Conservation (phyloP, 2,797 vertebrate genomes). For the Cephalopachus bancanus region DNA sequence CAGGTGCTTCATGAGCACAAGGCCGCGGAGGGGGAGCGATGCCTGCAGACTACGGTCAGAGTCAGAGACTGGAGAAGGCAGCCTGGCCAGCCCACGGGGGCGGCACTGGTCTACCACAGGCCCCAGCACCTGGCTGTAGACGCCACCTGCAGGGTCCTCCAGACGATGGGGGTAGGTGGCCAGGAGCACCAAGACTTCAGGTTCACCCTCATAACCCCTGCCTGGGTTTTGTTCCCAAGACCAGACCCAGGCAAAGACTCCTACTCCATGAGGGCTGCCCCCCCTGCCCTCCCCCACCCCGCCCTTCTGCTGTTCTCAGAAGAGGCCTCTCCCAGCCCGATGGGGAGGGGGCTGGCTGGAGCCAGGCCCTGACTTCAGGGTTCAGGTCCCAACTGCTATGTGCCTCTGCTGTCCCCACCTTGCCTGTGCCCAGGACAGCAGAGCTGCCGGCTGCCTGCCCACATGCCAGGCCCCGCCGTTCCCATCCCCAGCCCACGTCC, state of each 20-base stretch:
- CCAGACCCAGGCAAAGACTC: rapidly evolving
- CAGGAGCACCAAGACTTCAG: neutral
- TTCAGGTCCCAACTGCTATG: too few relatives aligned
- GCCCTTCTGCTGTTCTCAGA: neutral
- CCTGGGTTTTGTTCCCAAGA: neutral
- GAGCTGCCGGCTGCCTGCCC: neutral
- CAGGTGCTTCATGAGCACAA: too few relatives aligned
- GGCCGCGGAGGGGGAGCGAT: too few relatives aligned
- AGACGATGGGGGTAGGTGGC: neutral
- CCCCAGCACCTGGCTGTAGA: neutral
- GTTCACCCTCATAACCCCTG: too few relatives aligned
- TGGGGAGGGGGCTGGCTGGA: neutral
- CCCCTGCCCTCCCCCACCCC: neutral
- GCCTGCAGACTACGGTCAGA: neutral
- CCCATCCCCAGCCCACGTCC: neutral
- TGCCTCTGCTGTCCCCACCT: neutral
- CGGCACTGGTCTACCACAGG: neutral
- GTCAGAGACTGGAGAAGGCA: too few relatives aligned
- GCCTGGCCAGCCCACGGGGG: rapidly evolving
- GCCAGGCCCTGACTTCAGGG: neutral
- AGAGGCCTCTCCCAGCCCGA: neutral
- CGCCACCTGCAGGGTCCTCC: neutral
- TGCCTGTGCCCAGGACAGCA: neutral
- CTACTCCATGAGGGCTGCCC: neutral
- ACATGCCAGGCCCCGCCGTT: neutral